Conservation (phyloP, 64 coral and sea anemone species). For the Pachyseris speciosa region DNA sequence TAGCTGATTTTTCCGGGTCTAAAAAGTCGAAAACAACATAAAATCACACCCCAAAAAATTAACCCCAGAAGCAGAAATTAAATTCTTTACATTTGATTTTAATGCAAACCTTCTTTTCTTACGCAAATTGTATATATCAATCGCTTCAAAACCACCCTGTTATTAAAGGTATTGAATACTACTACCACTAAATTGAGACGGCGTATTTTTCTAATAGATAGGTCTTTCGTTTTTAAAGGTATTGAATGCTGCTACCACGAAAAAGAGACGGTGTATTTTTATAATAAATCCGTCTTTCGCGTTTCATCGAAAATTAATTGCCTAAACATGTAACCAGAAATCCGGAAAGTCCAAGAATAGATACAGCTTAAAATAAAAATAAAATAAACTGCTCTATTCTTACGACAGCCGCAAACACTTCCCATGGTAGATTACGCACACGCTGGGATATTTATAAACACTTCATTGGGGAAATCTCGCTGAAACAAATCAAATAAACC, state of each 20-base stretch:
- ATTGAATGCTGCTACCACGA: too few species aligned
- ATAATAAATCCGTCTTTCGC: too few species aligned
- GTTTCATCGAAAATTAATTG: neutral
- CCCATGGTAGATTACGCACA: neutral
- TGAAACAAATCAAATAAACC: constrained; percentile 10
- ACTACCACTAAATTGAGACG: neutral
- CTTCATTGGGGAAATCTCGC: neutral
- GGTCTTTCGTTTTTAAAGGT: too few species aligned
- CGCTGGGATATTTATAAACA: neutral
- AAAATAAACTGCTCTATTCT: too few species aligned
- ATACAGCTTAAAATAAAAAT: neutral
- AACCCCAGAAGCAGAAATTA: neutral
- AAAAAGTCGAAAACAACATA: neutral
- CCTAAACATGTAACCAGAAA: neutral
- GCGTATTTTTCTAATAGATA: too few species aligned
- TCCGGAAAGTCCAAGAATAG: neutral
- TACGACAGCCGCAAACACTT: neutral
- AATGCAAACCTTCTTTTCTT: neutral
- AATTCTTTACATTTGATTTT: neutral
- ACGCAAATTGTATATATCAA: neutral
- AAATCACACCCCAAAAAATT: neutral
- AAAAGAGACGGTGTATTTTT: too few species aligned
- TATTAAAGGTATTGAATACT: neutral
- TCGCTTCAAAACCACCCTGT: neutral
- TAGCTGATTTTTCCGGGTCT: too few species aligned